Conservation (phyloP, 1,140 invertebrate genomes). For the Caenorhabditis latens region DNA sequence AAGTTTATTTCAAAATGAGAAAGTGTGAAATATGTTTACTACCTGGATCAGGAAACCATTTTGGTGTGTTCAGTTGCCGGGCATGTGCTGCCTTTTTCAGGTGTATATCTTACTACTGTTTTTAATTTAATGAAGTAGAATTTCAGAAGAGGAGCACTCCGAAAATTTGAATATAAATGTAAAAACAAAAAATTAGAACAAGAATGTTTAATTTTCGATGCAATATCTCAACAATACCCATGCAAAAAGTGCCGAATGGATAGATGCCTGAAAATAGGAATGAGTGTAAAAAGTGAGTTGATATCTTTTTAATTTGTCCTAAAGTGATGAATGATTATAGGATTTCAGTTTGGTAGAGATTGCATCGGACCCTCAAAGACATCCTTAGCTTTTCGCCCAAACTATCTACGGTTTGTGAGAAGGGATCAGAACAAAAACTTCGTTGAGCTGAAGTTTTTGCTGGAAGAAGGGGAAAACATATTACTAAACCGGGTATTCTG, state of each 20-base stretch:
- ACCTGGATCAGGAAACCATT: neutral
- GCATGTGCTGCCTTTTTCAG: neutral
- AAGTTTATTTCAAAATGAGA: neutral
- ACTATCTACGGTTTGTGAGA: too few species aligned
- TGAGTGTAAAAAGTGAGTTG: neutral
- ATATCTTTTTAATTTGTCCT: too few species aligned
- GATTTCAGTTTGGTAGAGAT: too few species aligned
- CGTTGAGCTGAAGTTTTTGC: too few species aligned
- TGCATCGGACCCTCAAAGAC: too few species aligned
- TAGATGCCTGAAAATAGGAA: neutral
- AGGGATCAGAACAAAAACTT: too few species aligned
- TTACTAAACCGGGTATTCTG: too few species aligned
- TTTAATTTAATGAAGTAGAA: neutral
- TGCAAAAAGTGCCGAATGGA: slow-evolving; percentile 5
- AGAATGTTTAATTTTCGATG: neutral
- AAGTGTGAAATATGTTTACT: neutral
- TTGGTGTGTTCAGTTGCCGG: neutral
- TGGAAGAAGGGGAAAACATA: too few species aligned
- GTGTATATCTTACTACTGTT: neutral
- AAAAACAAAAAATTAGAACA: neutral
- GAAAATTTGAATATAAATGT: neutral
- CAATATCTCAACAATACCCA: neutral
- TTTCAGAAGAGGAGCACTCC: neutral
- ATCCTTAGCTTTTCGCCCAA: too few species aligned
- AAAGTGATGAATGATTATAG: too few species aligned